A percentile compares a stretch with the other conserved stretches of the same genome.
These are phyloP conservation scores for Heliconius sara DNA, from an alignment of 2,888 invertebrate species.

Conservation along the genomic window DNA sequence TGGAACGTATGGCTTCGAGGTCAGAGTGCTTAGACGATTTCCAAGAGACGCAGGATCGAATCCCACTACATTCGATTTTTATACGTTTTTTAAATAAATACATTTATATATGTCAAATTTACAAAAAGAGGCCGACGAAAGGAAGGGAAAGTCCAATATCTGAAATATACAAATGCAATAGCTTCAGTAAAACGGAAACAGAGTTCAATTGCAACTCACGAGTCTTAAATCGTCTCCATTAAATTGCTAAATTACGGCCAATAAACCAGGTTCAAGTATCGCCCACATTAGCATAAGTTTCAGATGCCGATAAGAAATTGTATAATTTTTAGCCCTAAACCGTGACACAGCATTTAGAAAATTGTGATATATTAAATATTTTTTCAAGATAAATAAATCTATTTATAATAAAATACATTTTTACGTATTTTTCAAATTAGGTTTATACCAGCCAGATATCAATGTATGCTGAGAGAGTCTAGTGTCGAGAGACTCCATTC, in stretches of 20 bases:
- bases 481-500: neutral
- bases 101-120: no score
- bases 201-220: slow-evolving; percentile 53
- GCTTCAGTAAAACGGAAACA: slow-evolving; percentile 48
- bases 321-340: neutral
- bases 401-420: neutral
- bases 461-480: neutral
- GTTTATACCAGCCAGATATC: no score
- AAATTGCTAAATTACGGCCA: slow-evolving; percentile 60
- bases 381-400: no score
- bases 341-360: neutral
- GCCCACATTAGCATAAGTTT: slow-evolving; percentile 35
- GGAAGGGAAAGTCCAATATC: neutral
- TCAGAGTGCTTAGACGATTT: no score
- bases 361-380: no score
- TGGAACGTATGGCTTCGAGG: no score
- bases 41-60: no score
- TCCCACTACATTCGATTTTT: no score
- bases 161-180: slow-evolving; percentile 24
- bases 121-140: neutral
- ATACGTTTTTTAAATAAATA: no score
- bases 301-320: slow-evolving; percentile 21
- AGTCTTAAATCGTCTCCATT: slow-evolving; percentile 55
- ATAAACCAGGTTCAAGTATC: slow-evolving; percentile 55
- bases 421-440: no score